phyloP scores from a whole-genome alignment of 2,113 vertebrate species.

The Perca fluviatilis region DNA sequence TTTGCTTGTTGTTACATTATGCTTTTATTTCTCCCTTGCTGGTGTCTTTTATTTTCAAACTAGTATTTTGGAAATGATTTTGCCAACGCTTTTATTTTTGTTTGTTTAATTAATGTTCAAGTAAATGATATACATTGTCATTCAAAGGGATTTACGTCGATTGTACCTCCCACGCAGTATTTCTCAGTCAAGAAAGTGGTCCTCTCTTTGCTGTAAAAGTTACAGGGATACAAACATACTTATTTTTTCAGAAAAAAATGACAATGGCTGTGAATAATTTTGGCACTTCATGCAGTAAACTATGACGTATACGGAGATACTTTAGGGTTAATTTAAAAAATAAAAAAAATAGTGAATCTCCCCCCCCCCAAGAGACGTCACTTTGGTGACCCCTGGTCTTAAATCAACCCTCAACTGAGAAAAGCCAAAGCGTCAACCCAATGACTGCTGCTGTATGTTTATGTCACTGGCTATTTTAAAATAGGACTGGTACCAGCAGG shows the following conservation, averaged over 20 bases:
- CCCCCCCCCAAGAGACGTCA: slow-evolving; percentile 10
- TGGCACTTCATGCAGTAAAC: slow-evolving; percentile 69
- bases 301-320: slow-evolving; percentile 38
- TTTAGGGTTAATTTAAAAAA: slow-evolving; percentile 10
- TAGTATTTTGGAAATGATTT: slow-evolving; percentile 67
- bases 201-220: slow-evolving; percentile 47
- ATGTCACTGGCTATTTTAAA: slow-evolving; percentile 70
- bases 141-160: slow-evolving; percentile 37
- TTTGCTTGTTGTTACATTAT: slow-evolving; percentile 68
- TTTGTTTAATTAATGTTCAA: slow-evolving; percentile 59
- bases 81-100: slow-evolving; percentile 73
- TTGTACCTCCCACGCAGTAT: slow-evolving; percentile 39
- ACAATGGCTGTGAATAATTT: slow-evolving; percentile 61
- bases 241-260: slow-evolving; percentile 36
- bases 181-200: slow-evolving; percentile 37
- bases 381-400: slow-evolving; percentile 40
- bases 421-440: slow-evolving; percentile 47
- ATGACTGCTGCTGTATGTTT: slow-evolving; percentile 60
- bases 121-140: slow-evolving; percentile 45
- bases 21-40: slow-evolving; percentile 65
- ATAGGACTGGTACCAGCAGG: slow-evolving; percentile 51
- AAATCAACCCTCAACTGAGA: slow-evolving; percentile 37
- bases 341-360: slow-evolving; percentile 21
- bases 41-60: slow-evolving; percentile 63
- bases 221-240: slow-evolving; percentile 29